Evolutionary conservation across 2,888 invertebrate genomes (phyloP).

Genomic region (Calameuta pallipes): DNA sequence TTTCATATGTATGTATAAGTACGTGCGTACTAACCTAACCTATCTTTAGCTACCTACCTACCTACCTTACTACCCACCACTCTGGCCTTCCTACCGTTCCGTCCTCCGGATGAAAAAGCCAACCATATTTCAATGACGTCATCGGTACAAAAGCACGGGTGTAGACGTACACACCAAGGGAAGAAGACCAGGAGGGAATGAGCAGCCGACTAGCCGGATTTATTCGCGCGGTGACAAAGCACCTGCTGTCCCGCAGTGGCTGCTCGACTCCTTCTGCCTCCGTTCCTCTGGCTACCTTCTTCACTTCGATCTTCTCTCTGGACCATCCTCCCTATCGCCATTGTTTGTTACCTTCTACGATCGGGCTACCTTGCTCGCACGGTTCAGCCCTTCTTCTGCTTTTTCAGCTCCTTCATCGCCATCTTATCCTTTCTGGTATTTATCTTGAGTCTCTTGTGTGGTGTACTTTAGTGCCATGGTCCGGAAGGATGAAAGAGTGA

Average conservation of each 20-base stretch:
- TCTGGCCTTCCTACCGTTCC: constrained; percentile 18
- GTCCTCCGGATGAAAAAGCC: constrained; percentile 28
- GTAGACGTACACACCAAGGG: constrained; percentile 64
- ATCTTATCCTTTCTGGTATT: not conserved
- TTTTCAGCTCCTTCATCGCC: constrained; percentile 34
- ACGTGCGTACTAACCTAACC: not conserved
- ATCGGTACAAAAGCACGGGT: constrained; percentile 51
- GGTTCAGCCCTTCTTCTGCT: constrained; percentile 23
- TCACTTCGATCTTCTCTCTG: constrained; percentile 42
- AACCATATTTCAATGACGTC: constrained; percentile 56
- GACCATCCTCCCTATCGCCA: constrained; percentile 63
- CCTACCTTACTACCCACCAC: constrained; percentile 15
- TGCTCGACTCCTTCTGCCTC: constrained; percentile 41
- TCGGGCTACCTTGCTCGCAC: constrained; percentile 11
- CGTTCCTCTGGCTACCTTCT: constrained; percentile 20
- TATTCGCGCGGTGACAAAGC: constrained; percentile 64
- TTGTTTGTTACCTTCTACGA: constrained; percentile 5
- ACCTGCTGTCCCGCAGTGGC: constrained; percentile 60
- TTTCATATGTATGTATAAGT: not conserved
- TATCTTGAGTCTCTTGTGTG: not conserved
- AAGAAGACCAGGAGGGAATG: constrained; percentile 41
- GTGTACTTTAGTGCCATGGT: not conserved
- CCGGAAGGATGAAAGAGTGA: not conserved
- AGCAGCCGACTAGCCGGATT: constrained; percentile 54
- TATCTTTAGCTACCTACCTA: not conserved